These are phyloP conservation scores for Syngnathus rostellatus DNA, from an alignment of 2,797 vertebrate species.

Conservation along the genomic window DNA sequence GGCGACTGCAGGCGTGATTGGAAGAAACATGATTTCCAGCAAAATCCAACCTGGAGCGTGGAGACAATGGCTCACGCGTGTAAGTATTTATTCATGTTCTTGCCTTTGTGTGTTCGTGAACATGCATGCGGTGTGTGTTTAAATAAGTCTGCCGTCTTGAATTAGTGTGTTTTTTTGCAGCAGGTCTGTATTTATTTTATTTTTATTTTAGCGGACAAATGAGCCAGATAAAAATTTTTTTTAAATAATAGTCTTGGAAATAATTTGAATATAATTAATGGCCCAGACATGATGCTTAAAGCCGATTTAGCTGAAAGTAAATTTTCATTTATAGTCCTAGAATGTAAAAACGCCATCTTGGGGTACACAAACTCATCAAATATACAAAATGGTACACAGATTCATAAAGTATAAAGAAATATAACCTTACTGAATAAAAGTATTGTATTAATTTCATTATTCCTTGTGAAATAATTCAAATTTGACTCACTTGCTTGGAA, in stretches of 20 bases:
- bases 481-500: background rate
- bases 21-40: conserved; percentile 56
- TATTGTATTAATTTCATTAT: background rate
- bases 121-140: conserved; percentile 30
- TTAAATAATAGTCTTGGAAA: too few species aligned
- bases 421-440: background rate
- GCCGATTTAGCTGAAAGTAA: too few species aligned
- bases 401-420: background rate
- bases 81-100: conserved; percentile 35
- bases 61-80: conserved; percentile 52
- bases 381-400: background rate
- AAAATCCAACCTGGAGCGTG: conserved; percentile 42
- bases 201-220: background rate
- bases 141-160: background rate
- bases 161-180: background rate
- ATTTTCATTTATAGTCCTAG: too few species aligned
- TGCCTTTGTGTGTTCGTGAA: conserved; percentile 39
- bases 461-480: background rate
- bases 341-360: too few species aligned
- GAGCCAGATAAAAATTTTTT: too few species aligned
- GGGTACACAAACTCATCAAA: background rate
- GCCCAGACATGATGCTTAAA: too few species aligned
- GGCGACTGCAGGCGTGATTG: background rate
- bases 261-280: too few species aligned
- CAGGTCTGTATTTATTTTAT: background rate